Evolutionary conservation across 2,113 vertebrate genomes (phyloP).

Genomic region (Noctilio leporinus): DNA sequence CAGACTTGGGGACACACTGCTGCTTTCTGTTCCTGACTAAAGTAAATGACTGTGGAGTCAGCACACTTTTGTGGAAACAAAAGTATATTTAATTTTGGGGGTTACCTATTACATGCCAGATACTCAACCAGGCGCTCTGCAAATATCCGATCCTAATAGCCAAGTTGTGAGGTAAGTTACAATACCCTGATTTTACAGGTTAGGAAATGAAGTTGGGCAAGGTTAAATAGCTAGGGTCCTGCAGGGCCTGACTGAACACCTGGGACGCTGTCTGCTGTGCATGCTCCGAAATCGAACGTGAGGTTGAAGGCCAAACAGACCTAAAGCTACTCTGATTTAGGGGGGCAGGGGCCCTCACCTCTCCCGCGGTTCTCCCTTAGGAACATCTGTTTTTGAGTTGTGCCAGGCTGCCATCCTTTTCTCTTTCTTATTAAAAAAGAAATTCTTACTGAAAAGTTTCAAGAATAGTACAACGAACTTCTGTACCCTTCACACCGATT

Average conservation of each 20-base stretch:
- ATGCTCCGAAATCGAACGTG: background rate
- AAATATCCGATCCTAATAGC: background rate
- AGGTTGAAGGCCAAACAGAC: background rate
- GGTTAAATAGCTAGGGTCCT: background rate
- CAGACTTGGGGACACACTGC: background rate
- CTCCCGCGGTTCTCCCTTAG: background rate
- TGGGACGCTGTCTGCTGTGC: background rate
- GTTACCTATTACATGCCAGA: background rate
- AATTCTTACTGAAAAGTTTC: background rate
- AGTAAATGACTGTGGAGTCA: background rate
- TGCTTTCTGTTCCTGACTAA: background rate
- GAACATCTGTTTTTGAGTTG: background rate
- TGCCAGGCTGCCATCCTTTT: background rate
- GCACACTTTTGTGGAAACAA: background rate
- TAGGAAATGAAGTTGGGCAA: background rate
- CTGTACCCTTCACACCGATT: background rate
- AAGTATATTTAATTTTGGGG: background rate
- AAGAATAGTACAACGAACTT: background rate
- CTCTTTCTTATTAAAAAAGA: background rate
- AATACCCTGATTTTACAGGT: background rate
- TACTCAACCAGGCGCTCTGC: background rate
- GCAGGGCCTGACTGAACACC: background rate
- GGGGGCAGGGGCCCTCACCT: background rate
- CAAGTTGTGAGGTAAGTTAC: background rate
- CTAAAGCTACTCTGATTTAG: background rate